Percentiles rank a stretch among this genome's conserved stretches.
phyloP scores from a whole-genome alignment of 2,113 vertebrate species.

The Rhegmatorhina hoffmannsi region DNA sequence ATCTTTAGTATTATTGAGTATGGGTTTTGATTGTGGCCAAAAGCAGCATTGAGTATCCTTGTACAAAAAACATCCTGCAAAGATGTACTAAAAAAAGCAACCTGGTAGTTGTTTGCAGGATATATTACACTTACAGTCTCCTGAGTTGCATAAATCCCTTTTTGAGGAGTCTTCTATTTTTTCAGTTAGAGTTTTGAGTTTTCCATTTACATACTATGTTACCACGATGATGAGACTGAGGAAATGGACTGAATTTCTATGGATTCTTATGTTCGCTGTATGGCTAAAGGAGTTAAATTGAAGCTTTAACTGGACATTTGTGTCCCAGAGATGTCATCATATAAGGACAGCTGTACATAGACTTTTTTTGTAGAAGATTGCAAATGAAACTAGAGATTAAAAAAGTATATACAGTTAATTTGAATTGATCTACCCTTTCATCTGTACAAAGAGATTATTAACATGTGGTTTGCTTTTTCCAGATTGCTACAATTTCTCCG shows the following conservation, averaged over 20 bases:
- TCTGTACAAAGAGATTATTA: background rate
- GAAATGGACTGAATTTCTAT: background rate
- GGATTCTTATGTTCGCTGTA: background rate
- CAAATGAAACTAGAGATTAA: background rate
- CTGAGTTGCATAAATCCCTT: background rate
- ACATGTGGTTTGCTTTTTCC: background rate
- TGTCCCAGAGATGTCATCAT: background rate
- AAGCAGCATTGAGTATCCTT: background rate
- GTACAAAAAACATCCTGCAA: background rate
- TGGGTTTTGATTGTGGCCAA: background rate
- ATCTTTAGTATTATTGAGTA: background rate
- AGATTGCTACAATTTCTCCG: slow-evolving; percentile 98
- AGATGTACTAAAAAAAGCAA: background rate
- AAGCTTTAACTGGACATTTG: background rate
- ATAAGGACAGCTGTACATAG: background rate
- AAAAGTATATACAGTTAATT: background rate
- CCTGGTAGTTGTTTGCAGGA: background rate
- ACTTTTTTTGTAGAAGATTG: background rate
- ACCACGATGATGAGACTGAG: background rate
- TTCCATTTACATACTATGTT: background rate
- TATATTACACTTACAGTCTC: background rate
- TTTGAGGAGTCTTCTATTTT: background rate
- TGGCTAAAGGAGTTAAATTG: background rate
- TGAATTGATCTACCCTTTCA: background rate
- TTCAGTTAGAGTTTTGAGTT: background rate